Evolutionary conservation across 1,140 invertebrate species (phyloP).

Genomic region (Drosophila sp.): DNA sequence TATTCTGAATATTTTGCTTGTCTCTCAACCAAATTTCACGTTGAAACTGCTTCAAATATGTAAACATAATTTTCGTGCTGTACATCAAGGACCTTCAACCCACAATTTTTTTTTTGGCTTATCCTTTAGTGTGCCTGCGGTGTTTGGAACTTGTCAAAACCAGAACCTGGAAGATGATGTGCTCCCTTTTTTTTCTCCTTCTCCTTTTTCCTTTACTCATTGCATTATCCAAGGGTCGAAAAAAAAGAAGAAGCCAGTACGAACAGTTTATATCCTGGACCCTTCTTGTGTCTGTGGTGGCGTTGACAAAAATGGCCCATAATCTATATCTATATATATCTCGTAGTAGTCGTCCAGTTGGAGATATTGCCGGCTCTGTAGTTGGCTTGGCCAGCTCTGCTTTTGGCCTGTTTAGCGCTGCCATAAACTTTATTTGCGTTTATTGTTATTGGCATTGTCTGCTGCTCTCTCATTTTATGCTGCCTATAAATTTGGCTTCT

Average conservation of each 20-base stretch:
- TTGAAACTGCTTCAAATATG: too few species aligned
- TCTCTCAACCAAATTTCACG: too few species aligned
- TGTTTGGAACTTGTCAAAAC: slow-evolving; percentile 57
- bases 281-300: neutral
- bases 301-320: slow-evolving; percentile 36
- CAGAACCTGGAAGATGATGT: slow-evolving; percentile 44
- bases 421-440: slow-evolving; percentile 79
- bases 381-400: slow-evolving; percentile 17
- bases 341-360: slow-evolving; percentile 29
- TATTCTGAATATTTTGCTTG: too few species aligned
- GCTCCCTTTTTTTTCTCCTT: slow-evolving; percentile 12
- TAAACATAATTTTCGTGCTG: too few species aligned
- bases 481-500: slow-evolving; percentile 66
- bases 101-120: neutral
- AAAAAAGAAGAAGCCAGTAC: slow-evolving; percentile 18
- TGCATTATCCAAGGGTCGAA: slow-evolving; percentile 15
- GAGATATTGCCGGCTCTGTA: neutral
- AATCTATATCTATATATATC: slow-evolving; percentile 37
- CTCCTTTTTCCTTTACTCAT: slow-evolving; percentile 18
- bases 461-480: slow-evolving; percentile 62
- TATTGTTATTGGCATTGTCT: slow-evolving; percentile 80
- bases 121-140: slow-evolving; percentile 41
- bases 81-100: neutral
- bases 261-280: slow-evolving; percentile 11
- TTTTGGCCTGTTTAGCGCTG: slow-evolving; percentile 60